Percentiles rank a stretch among this genome's conserved stretches.
These are phyloP conservation scores for Megaustenia siamemsis DNA, from an alignment of 2,888 invertebrate species.

Conservation along the genomic window DNA sequence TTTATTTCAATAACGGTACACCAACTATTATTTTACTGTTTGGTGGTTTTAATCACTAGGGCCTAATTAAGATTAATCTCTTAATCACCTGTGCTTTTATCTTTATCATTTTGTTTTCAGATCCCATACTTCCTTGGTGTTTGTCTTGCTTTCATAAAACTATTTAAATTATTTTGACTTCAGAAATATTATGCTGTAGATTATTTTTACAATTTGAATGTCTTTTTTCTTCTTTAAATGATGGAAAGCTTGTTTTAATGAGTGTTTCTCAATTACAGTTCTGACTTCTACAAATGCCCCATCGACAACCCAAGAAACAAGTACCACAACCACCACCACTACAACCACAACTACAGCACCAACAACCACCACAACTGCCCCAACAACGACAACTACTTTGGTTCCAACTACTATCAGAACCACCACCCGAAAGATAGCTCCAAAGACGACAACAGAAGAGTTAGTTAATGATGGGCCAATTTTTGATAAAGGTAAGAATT, in stretches of 20 bases:
- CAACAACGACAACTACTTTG: slow-evolving; percentile 11
- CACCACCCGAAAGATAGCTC: not conserved
- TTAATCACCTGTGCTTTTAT: too few species aligned
- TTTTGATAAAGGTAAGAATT: slow-evolving; percentile 1
- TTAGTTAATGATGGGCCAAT: not conserved
- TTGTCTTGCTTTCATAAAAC: too few species aligned
- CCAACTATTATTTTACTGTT: too few species aligned
- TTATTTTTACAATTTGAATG: not conserved
- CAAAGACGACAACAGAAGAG: slow-evolving; percentile 19
- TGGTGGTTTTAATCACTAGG: too few species aligned
- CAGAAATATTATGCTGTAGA: not conserved
- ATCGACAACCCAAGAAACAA: not conserved
- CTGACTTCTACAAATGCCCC: slow-evolving; percentile 11
- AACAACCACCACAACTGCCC: slow-evolving; percentile 14
- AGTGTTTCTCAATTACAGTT: slow-evolving; percentile 28
- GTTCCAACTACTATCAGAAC: slow-evolving; percentile 1
- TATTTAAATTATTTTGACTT: too few species aligned
- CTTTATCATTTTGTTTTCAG: too few species aligned
- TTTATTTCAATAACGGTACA: too few species aligned
- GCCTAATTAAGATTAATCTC: too few species aligned
- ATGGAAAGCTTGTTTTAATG: too few species aligned
- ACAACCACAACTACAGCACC: slow-evolving; percentile 28
- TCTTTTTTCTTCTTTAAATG: too few species aligned
- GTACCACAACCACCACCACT: slow-evolving; percentile 14
- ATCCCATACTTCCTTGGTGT: too few species aligned